Evolutionary conservation across 2,888 invertebrate species (phyloP), one percentile per base, ranked within the genome.

Genomic region (Bursaphelenchus okinawaensis): DNA sequence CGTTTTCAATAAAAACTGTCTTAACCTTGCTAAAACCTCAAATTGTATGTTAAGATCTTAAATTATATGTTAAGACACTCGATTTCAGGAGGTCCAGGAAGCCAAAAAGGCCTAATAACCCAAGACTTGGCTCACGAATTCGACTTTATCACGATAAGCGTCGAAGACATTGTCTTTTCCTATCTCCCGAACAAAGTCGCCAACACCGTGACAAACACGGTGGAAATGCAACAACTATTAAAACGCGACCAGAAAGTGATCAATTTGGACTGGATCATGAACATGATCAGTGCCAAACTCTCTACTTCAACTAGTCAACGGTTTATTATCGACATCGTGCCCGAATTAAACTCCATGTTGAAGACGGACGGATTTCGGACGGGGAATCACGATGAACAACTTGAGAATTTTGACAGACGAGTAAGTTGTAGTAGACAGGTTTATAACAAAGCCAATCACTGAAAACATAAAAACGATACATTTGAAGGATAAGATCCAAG

Each of bases 61-160:
- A n/a, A n/a, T n/a, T n/a, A n/a, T n/a, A n/a, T n/a, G n/a, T n/a
- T n/a, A n/a, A n/a, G n/a, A n/a, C n/a, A n/a, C 40, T 16, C 40
- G 40, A 9, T 28, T 74, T 62, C 51, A 78, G 81, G 81, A 1
- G 81, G 81, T 55, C 81, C 81, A n/a, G 79, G 80, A 12, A 77
- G 77, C n/a, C 71, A 76, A 62, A 81, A 81, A 63, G 81, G 81
- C 1, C 63, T 75, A 4, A 66, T 82, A 9, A 80, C 78, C 8
- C 75, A 82, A 63, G 81, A 82, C 59, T 59, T 81, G 55, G 78
- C 74, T 24, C 71, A 70, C 8, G 72, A 75, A 22, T 81, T 77
- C 68, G 77, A 78, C 50, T 82, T 81, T 65, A 59, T 68, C 16
- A 68, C 72, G 0, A 75, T 80, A 52, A 71, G 71, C 40, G 72